Percentiles rank a stretch among this genome's conserved stretches.
These are phyloP conservation scores for Graphium colonna DNA, from an alignment of 2,888 invertebrate genomes.

Conservation along the genomic window DNA sequence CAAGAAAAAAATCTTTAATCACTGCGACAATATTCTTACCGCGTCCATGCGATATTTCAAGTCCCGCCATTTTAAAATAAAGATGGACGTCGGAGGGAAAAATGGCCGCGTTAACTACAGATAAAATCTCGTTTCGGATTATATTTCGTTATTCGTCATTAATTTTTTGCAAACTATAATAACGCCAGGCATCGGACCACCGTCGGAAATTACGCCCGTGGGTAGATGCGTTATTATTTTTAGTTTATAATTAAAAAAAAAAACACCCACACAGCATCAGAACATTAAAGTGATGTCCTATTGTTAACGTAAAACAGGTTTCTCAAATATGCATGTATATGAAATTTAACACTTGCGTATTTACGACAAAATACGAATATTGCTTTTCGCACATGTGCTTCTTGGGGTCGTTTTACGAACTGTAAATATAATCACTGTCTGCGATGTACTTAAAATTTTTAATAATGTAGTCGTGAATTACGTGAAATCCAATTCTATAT, in stretches of 20 bases:
- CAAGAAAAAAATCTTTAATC: too few relatives aligned
- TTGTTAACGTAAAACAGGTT: background rate
- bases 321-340: background rate
- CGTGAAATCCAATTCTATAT: slow-evolving; percentile 2
- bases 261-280: background rate
- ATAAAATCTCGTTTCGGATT: slow-evolving; percentile 21
- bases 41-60: background rate
- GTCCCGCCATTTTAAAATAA: background rate
- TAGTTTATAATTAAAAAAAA: slow-evolving; percentile 15
- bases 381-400: slow-evolving; percentile 1
- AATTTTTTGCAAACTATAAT: slow-evolving; percentile 22
- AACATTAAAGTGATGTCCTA: background rate
- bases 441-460: background rate
- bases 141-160: slow-evolving; percentile 21
- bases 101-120: background rate
- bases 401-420: slow-evolving; percentile 1
- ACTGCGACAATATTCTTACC: too few relatives aligned
- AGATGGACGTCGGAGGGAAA: background rate
- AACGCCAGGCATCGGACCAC: slow-evolving; percentile 10
- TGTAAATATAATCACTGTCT: slow-evolving; percentile 3
- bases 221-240: slow-evolving; percentile 8
- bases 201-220: slow-evolving; percentile 16
- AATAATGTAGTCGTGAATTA: slow-evolving; percentile 10
- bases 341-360: background rate
- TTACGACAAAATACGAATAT: background rate